Evolutionary conservation across 2,888 invertebrate species (phyloP).

Genomic region (Junonia oenone): DNA sequence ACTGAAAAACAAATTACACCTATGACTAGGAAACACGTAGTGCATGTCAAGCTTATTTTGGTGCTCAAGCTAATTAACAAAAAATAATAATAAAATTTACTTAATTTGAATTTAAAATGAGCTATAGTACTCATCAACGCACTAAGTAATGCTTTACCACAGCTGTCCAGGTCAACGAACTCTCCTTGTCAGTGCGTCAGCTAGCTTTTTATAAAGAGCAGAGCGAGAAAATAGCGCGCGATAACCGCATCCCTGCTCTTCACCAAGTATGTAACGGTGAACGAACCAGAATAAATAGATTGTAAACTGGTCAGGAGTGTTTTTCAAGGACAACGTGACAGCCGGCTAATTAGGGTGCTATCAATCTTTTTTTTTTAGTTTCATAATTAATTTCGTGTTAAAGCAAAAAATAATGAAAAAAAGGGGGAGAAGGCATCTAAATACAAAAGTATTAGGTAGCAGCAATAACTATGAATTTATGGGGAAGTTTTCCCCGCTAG

Average conservation of each 20-base stretch:
- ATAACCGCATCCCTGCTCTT: constrained; percentile 65
- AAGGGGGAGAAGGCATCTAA: background rate
- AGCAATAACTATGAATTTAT: constrained; percentile 36
- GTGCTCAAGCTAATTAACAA: background rate
- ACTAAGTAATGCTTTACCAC: constrained; percentile 42
- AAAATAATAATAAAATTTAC: background rate
- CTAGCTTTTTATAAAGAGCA: constrained; percentile 70
- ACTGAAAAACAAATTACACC: background rate
- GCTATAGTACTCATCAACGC: constrained; percentile 35
- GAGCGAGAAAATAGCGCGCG: constrained; percentile 69
- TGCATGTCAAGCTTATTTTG: too few species aligned
- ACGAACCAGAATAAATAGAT: constrained; percentile 62
- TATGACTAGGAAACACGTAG: too few species aligned
- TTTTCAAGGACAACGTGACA: constrained; percentile 48
- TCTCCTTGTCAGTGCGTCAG: constrained; percentile 62
- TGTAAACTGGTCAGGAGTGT: constrained; percentile 53
- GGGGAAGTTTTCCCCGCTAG: constrained; percentile 36
- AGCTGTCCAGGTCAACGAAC: constrained; percentile 62
- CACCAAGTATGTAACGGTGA: constrained; percentile 54
- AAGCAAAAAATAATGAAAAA: background rate
- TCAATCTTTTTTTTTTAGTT: constrained; percentile 4
- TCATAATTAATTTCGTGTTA: background rate
- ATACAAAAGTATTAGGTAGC: background rate
- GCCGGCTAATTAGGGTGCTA: constrained; percentile 5
- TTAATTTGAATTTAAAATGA: constrained; percentile 2